phyloP scores from a whole-genome alignment of 2,113 vertebrate species.

The Leucopternis melanops region DNA sequence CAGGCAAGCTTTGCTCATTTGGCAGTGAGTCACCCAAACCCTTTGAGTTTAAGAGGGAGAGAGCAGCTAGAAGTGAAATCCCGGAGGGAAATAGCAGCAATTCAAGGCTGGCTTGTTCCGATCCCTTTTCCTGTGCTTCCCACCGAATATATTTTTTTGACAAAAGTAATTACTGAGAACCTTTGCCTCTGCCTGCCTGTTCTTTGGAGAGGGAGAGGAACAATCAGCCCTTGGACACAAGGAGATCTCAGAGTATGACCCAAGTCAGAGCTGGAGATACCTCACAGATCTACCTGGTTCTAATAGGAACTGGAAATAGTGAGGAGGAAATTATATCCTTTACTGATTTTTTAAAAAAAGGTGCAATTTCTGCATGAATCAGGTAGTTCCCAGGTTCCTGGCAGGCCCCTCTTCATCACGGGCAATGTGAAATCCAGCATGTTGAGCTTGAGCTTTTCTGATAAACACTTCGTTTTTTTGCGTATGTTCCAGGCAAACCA shows the following conservation, averaged over 20 bases:
- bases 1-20: neutral
- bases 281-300: neutral
- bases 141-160: neutral
- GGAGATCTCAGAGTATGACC: neutral
- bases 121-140: neutral
- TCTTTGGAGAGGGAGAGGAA: neutral
- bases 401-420: neutral
- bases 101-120: neutral
- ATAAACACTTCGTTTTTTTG: neutral
- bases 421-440: neutral
- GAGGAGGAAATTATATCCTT: neutral
- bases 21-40: neutral
- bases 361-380: neutral
- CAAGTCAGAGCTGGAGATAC: neutral
- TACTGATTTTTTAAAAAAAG: neutral
- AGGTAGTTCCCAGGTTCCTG: neutral
- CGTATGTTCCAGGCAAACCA: conserved; percentile 80
- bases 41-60: neutral
- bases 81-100: neutral
- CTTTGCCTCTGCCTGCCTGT: neutral
- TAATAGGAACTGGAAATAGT: neutral
- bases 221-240: neutral
- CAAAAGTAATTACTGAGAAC: neutral
- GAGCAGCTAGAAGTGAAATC: neutral
- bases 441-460: neutral